Base-by-base conservation (phyloP, 2,113 vertebrate species). In the Parotia lawesii region DNA sequence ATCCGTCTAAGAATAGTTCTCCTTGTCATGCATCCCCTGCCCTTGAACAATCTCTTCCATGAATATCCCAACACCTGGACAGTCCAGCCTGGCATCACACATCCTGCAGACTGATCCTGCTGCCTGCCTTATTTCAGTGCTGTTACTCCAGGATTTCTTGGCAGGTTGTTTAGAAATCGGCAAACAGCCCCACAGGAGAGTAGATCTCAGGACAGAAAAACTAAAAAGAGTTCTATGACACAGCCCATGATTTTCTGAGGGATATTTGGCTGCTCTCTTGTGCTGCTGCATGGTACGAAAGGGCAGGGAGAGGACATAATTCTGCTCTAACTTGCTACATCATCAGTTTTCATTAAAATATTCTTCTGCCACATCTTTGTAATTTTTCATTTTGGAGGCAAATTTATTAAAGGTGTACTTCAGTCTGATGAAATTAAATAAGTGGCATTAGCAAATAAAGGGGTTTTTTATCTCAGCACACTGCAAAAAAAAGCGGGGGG, bases 371-470 rank as follows among this genome's bases (percentile, higher is more conserved):
- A 66, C 57, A n/a, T 75, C 89, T 95, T 60, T 29, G 54, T 72
- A 66, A 88, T 95, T 95, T 94, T 83, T 94, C 90, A 95, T 82
- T 96, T 90, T 21, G 25, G 74, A 97, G 84, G 71, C 75, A 95
- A 88, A 97, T 96, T 96, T 95, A 96, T 96, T 97, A 90, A 91
- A 91, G 79, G 83, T 60, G 69, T 75, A 87, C 82, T 94, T 94
- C 86, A 95, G 78, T 79, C 69, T 83, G 95, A 90, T 94, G 93
- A 93, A 94, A 96, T 96, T 94, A 96, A 96, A 87, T 90, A 95
- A 93, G 56, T 78, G 81, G 84, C 76, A 91, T 89, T 96, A 94
- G 86, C 86, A 95, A 97, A 92, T 95, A 95, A 88, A 96, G 89
- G 42, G 2, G 11, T 75, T 82, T 20, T 70, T 91, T 38, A 18